Percentiles rank a stretch among this genome's conserved stretches.
These are phyloP conservation scores for Phoeniculus purpureus DNA, from an alignment of 2,797 vertebrate species.

Conservation along the genomic window DNA sequence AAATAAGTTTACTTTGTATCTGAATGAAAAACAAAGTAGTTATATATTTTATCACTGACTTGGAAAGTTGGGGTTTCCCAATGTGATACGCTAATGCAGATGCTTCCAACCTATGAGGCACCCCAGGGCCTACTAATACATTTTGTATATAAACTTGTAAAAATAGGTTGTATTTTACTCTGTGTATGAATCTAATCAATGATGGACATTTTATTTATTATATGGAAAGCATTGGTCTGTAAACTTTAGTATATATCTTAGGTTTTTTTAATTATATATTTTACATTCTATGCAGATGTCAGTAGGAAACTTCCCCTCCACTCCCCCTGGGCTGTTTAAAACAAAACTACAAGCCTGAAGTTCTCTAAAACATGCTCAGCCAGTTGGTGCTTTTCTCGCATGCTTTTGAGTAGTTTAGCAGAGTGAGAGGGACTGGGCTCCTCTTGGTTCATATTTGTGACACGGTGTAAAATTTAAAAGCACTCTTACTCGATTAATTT, in stretches of 20 bases:
- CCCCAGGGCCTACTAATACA: slow-evolving; percentile 64
- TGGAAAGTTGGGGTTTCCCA: slow-evolving; percentile 73
- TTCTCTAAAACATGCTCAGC: slow-evolving; percentile 38
- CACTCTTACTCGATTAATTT: slow-evolving; percentile 62
- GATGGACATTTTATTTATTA: slow-evolving; percentile 83
- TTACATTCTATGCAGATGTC: slow-evolving; percentile 79
- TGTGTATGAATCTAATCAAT: slow-evolving; percentile 81
- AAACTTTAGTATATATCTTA: slow-evolving; percentile 80
- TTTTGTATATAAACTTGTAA: slow-evolving; percentile 82
- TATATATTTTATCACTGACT: slow-evolving; percentile 79
- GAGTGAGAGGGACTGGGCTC: slow-evolving; percentile 45
- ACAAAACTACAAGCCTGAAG: neutral
- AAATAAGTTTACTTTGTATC: slow-evolving; percentile 80
- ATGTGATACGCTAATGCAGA: slow-evolving; percentile 63
- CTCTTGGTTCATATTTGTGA: slow-evolving; percentile 59
- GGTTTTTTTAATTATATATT: slow-evolving; percentile 77
- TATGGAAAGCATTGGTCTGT: slow-evolving; percentile 81
- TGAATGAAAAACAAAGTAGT: slow-evolving; percentile 78
- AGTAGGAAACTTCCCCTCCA: slow-evolving; percentile 29
- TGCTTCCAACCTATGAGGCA: slow-evolving; percentile 68
- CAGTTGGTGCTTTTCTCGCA: slow-evolving; percentile 71
- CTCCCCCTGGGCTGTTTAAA: slow-evolving; percentile 38
- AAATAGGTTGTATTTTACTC: slow-evolving; percentile 85
- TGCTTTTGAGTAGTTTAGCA: slow-evolving; percentile 73
- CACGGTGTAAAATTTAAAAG: slow-evolving; percentile 52